Conservation (phyloP, 1,140 invertebrate genomes). For the Drosophila rhopaloa region DNA sequence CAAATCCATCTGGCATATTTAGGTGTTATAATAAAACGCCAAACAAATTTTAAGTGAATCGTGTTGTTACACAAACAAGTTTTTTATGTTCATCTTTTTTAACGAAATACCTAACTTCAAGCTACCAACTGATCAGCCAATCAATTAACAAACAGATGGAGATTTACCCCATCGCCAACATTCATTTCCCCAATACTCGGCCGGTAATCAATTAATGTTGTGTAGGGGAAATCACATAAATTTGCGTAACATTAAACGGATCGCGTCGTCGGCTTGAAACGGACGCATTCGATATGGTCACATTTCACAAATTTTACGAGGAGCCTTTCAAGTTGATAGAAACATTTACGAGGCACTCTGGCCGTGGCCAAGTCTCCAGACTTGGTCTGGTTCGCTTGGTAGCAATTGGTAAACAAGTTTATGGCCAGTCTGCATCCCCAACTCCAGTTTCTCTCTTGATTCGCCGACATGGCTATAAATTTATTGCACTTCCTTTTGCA, state of each 20-base stretch:
- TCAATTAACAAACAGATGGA: slow-evolving; percentile 8
- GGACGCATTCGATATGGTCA: slow-evolving; percentile 52
- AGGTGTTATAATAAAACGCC: too few relatives aligned
- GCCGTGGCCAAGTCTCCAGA: slow-evolving; percentile 11
- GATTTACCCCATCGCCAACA: slow-evolving; percentile 2
- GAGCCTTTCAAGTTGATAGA: slow-evolving; percentile 73
- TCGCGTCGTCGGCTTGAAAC: slow-evolving; percentile 46
- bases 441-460: slow-evolving; percentile 40
- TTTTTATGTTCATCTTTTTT: not conserved
- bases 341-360: slow-evolving; percentile 63
- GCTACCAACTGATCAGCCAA: not conserved
- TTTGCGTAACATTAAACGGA: slow-evolving; percentile 76
- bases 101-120: not conserved
- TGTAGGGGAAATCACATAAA: slow-evolving; percentile 74
- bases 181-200: slow-evolving; percentile 17
- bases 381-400: slow-evolving; percentile 36
- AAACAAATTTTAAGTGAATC: too few relatives aligned
- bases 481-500: slow-evolving; percentile 77
- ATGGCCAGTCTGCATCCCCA: slow-evolving; percentile 33
- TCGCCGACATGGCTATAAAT: slow-evolving; percentile 64
- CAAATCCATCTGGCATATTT: too few relatives aligned
- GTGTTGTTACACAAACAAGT: not conserved
- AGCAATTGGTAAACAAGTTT: slow-evolving; percentile 60
- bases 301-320: slow-evolving; percentile 81
- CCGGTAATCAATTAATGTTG: slow-evolving; percentile 68